Conservation (phyloP, 2,113 vertebrate species). For the Vulpes ferrilata region DNA sequence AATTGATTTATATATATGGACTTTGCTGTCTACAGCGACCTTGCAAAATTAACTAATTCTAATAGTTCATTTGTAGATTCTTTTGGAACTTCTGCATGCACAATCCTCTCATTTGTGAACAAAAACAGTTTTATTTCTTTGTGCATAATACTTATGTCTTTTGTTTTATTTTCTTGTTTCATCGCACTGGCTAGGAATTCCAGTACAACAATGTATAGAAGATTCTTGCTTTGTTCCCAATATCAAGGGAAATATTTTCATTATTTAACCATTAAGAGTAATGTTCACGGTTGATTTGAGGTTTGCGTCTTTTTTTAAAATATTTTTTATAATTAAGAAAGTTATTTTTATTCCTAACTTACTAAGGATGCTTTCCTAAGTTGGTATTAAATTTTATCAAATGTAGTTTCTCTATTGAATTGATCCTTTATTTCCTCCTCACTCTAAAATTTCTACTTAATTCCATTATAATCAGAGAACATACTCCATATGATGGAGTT, state of each 20-base stretch:
- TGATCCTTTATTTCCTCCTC: not conserved
- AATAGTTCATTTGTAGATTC: slow-evolving; percentile 20
- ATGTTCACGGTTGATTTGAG: not conserved
- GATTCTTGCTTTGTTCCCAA: not conserved
- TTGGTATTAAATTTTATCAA: slow-evolving; percentile 39
- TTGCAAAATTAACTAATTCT: slow-evolving; percentile 32
- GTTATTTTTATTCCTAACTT: not conserved
- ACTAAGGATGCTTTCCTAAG: not conserved
- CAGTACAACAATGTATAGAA: not conserved
- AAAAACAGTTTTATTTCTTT: slow-evolving; percentile 30
- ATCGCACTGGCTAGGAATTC: not conserved
- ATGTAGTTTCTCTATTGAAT: not conserved
- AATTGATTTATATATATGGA: not conserved
- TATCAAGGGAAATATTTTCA: not conserved
- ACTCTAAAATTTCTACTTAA: not conserved
- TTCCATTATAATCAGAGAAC: not conserved
- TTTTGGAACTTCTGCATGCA: not conserved
- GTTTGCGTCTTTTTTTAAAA: not conserved
- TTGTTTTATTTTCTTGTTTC: slow-evolving; percentile 21
- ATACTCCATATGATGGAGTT: not conserved
- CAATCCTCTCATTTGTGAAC: not conserved
- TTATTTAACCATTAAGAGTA: not conserved
- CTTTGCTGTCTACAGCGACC: not conserved
- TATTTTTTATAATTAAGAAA: not conserved
- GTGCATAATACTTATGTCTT: not conserved